Percentiles rank a stretch among this genome's conserved stretches.
Conservation (phyloP, 2,797 vertebrate genomes). For the Sciurus carolinensis region DNA sequence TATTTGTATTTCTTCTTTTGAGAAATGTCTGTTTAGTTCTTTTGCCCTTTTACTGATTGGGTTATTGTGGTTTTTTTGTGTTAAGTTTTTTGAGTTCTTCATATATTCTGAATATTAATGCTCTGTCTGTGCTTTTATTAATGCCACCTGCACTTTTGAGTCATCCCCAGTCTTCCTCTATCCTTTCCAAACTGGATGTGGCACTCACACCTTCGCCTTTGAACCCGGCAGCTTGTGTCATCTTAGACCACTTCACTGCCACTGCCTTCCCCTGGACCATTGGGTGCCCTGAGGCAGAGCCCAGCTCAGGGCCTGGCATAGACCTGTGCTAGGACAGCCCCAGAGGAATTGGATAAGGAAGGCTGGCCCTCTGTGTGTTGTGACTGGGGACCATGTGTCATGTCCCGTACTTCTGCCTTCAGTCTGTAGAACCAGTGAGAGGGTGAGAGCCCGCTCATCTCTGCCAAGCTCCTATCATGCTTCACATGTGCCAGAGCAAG, state of each 20-base stretch:
- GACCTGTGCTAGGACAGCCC: not conserved
- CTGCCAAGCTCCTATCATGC: rapidly evolving
- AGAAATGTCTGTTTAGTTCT: no score
- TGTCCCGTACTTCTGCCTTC: not conserved
- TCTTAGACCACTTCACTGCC: not conserved
- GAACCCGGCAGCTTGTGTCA: not conserved
- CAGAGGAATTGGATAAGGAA: rapidly evolving
- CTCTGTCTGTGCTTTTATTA: no score
- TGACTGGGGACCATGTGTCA: not conserved
- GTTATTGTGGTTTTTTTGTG: no score
- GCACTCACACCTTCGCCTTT: not conserved
- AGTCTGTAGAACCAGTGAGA: no score
- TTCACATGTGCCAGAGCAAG: rapidly evolving
- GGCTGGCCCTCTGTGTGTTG: rapidly evolving
- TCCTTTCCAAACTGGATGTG: not conserved
- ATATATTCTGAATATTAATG: no score
- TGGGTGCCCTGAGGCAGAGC: no score
- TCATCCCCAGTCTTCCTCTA: no score
- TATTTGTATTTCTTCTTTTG: no score
- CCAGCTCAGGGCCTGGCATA: not conserved
- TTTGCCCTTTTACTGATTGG: no score
- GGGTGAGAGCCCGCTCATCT: no score
- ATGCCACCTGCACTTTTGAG: not conserved
- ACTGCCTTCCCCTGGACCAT: not conserved
- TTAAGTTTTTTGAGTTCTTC: no score